Evolutionary conservation across 2,797 vertebrate species (phyloP).

Genomic region (Nasua narica): DNA sequence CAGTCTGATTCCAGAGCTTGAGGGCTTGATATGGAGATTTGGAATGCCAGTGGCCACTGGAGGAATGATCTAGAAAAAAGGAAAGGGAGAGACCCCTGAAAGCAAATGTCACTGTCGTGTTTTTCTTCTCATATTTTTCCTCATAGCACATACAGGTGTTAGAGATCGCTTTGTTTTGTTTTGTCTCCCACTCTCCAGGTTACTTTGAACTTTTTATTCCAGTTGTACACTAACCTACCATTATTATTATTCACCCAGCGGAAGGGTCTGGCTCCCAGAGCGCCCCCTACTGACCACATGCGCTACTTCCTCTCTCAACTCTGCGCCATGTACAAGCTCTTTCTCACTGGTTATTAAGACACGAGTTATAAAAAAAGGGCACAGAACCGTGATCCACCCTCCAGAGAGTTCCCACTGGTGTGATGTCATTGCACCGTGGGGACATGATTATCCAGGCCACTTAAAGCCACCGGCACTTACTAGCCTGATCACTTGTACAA

Average conservation of each 20-base stretch:
- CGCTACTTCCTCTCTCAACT: background rate
- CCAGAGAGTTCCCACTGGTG: background rate
- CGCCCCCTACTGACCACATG: fast-evolving
- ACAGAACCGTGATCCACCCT: background rate
- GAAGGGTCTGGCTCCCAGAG: background rate
- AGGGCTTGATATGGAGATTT: background rate
- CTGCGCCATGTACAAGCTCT: background rate
- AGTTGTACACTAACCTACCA: background rate
- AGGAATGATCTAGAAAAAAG: background rate
- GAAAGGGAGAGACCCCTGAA: background rate
- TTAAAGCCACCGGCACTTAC: background rate
- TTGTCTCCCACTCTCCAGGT: background rate
- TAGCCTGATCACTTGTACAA: background rate
- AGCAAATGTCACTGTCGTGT: background rate
- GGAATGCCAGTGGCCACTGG: background rate
- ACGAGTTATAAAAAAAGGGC: background rate
- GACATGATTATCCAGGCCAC: background rate
- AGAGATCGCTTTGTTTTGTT: background rate
- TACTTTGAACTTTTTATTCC: background rate
- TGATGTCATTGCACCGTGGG: background rate
- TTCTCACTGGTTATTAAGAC: background rate
- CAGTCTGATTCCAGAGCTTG: background rate
- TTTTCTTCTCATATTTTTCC: background rate
- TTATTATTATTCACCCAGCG: fast-evolving
- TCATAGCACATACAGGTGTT: no score